Conservation (phyloP, 2,888 invertebrate genomes). For the Amaurobius ferox region DNA sequence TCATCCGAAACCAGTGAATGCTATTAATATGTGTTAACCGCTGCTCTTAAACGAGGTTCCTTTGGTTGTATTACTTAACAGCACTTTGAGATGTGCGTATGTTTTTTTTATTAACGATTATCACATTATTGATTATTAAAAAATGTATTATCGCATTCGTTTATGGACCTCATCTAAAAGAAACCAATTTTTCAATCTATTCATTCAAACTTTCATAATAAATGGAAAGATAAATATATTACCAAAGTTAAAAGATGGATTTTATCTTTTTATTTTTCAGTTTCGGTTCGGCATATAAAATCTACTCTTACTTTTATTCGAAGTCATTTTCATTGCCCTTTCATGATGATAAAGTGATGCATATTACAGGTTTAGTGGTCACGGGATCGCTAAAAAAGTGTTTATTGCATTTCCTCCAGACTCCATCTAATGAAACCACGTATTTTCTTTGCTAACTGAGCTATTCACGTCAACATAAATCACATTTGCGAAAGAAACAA, state of each 20-base stretch:
- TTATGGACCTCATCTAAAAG: too few relatives aligned
- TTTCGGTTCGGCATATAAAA: neutral
- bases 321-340: neutral
- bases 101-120: too few relatives aligned
- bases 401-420: neutral
- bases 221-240: neutral
- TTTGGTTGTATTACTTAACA: too few relatives aligned
- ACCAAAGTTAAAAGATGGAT: neutral
- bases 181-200: too few relatives aligned
- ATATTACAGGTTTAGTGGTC: neutral
- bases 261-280: neutral
- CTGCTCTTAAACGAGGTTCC: too few relatives aligned
- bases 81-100: too few relatives aligned
- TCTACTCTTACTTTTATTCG: neutral
- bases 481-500: neutral
- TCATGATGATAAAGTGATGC: slow-evolving; percentile 1
- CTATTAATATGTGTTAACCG: too few relatives aligned
- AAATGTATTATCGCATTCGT: too few relatives aligned
- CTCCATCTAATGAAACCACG: slow-evolving; percentile 1
- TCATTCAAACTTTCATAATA: neutral
- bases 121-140: too few relatives aligned
- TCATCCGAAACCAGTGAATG: too few relatives aligned
- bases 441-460: neutral
- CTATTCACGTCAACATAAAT: slow-evolving; percentile 1
- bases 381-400: neutral